phyloP scores from a whole-genome alignment of 2,888 invertebrate species.

The Steromphala cineraria region DNA sequence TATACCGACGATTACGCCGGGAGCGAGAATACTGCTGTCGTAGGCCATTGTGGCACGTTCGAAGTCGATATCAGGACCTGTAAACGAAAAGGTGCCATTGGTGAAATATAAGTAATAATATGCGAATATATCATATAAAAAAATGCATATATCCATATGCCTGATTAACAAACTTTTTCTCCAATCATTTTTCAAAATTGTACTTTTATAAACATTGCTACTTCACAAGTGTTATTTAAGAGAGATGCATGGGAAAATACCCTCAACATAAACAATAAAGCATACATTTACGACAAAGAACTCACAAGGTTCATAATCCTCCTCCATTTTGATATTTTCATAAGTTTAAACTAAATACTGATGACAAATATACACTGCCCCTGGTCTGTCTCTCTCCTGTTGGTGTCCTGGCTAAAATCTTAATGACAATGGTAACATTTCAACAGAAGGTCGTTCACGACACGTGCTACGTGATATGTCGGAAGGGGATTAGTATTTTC shows the following conservation, averaged over 20 bases:
- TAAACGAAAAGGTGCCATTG: too few species aligned
- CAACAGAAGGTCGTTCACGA: not conserved
- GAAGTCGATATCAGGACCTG: conserved; percentile 22
- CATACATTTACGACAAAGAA: not conserved
- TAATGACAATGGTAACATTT: too few species aligned
- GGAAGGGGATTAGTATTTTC: not conserved
- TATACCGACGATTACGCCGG: conserved; percentile 22
- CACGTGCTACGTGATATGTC: not conserved
- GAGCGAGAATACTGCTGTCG: not conserved
- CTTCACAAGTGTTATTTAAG: too few species aligned
- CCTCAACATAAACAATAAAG: not conserved
- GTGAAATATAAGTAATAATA: not conserved
- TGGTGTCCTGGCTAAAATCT: too few species aligned
- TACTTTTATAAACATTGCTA: too few species aligned
- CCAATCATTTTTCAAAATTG: too few species aligned
- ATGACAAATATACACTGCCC: too few species aligned
- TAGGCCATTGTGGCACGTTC: not conserved
- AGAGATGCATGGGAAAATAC: not conserved
- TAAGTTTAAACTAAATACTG: not conserved
- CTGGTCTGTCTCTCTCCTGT: too few species aligned
- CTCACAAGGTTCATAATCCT: not conserved
- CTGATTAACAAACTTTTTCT: too few species aligned
- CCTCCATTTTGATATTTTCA: not conserved
- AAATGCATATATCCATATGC: not conserved
- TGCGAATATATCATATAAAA: not conserved